Conservation (phyloP, 2,113 vertebrate genomes). For the Acanthisitta chloris region DNA sequence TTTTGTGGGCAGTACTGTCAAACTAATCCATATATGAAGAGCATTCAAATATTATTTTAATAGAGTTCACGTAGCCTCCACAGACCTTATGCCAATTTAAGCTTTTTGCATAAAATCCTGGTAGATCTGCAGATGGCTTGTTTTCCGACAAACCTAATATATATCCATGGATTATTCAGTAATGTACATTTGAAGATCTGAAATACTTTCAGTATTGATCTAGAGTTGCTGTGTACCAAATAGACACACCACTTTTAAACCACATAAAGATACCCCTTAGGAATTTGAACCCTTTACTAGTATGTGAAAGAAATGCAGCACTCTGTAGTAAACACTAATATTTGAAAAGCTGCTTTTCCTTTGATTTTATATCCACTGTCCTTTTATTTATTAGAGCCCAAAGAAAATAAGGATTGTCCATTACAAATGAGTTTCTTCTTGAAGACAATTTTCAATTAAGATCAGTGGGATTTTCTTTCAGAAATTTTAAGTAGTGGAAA, state of each 20-base stretch:
- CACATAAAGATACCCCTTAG: constrained; percentile 63
- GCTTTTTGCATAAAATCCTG: constrained; percentile 53
- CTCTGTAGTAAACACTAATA: constrained; percentile 55
- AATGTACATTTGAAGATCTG: constrained; percentile 72
- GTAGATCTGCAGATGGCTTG: constrained; percentile 22
- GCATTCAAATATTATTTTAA: constrained; percentile 60
- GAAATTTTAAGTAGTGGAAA: background rate
- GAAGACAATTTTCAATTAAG: background rate
- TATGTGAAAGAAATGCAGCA: constrained; percentile 55
- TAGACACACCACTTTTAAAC: constrained; percentile 70
- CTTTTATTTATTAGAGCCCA: constrained; percentile 21
- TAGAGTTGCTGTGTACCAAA: constrained; percentile 52
- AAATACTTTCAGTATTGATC: constrained; percentile 74
- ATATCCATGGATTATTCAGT: constrained; percentile 70
- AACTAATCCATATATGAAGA: constrained; percentile 24
- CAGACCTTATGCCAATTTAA: constrained; percentile 38
- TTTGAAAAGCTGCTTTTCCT: constrained; percentile 43
- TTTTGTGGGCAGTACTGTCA: constrained; percentile 46
- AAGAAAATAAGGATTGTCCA: constrained; percentile 7
- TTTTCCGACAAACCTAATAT: constrained; percentile 54
- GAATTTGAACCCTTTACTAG: constrained; percentile 72
- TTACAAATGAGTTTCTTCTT: constrained; percentile 1
- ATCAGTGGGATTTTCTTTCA: background rate
- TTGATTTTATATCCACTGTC: constrained; percentile 35
- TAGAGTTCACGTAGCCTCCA: constrained; percentile 12